Base-by-base conservation (phyloP, 1,140 invertebrate species). In the Colletes gigas region DNA sequence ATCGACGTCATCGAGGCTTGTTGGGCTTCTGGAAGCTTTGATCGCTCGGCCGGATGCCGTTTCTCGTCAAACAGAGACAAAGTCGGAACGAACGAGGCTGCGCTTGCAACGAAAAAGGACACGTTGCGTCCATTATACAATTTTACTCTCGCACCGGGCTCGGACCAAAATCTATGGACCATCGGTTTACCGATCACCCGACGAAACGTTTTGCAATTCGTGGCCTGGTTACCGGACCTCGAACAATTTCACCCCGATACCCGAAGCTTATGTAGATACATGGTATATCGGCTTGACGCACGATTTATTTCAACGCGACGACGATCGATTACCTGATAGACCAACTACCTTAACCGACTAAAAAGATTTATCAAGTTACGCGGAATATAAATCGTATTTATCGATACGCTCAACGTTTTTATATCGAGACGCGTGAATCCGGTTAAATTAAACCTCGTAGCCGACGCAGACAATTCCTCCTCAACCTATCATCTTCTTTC, bases 11-110 rank as follows among this genome's bases (percentile, higher is more conserved):
- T 88, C 82, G 82, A 88, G 87, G 73, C 76, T 86, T 81, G 84
- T 86, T 87, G 83, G 86, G 85, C 84, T 82, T 74, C 83, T 89
- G 89, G 88, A 90, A 87, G 88, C 91, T 92, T 92, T 92, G 91
- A 92, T 88, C 86, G 83, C 69, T 88, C 88, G 88, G 89, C 89
- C 90, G 89, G 77, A 83, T 85, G 88, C 84, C 78, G 83, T 84
- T 88, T 86, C 87, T 87, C 82, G 70, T 78, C 75, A 77, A 81
- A 83, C 83, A 88, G 88, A 87, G 84, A 88, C 79, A 84, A 87
- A 85, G 85, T 79, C 54, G 50, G 19, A 72, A 63, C 59, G 15
- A 9, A 47, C 44, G 44, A 47, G 44, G 44, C 44, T 47, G 44
- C 9, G 83, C 85, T 79, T 54, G 50, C 50, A 72, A 63, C 59